Base-by-base conservation (phyloP, 2,113 vertebrate species). In the Misgurnus mizolepis region DNA sequence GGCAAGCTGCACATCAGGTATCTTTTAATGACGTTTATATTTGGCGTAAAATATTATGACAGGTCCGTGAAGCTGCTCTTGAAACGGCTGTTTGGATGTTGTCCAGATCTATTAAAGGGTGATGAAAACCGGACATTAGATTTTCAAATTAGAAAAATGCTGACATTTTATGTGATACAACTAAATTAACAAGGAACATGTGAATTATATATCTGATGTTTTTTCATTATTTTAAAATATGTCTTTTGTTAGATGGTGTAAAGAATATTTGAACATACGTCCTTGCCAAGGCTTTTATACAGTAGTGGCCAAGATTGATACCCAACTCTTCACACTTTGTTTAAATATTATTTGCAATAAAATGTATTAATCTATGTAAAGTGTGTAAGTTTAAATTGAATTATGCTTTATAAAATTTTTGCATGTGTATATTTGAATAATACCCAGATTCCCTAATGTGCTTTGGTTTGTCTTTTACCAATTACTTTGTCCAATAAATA, bases 21-120 rank as follows among this genome's bases (percentile, higher is more conserved):
- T 39, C 18, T 10, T 47, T 77, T 77, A 18, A 66, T 55, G 34
- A 34, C 47, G 39, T 61, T 74, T 43, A 61, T 39, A 66, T 76
- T 66, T 34, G n/a, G 27, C 12, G 60, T 65, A 40, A 66, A 76
- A 76, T 66, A 66, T 50, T 41, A 34, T 39, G 14, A 50, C 27
- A n/a, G 60, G 11, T 17, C 43, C 5, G 27, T 14, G 4, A 50
- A 70, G 47, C 49, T 22, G 14, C 72, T 76, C 53, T 22, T 1
- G 3, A 34, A 64, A 62, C 6, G 14, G 14, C 27, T 53, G 5
- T 18, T 53, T 65, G 15, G 18, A 47, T 4, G 7, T n/a, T 15
- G 64, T 60, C 55, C 55, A 75, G 12, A 61, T 60, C 12, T 41
- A 47, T 61, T 58, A 43, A 43, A 58, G 17, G n/a, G 2, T 7